These are phyloP conservation scores for Dipus sagitta DNA, from an alignment of 2,797 vertebrate species.

Conservation along the genomic window DNA sequence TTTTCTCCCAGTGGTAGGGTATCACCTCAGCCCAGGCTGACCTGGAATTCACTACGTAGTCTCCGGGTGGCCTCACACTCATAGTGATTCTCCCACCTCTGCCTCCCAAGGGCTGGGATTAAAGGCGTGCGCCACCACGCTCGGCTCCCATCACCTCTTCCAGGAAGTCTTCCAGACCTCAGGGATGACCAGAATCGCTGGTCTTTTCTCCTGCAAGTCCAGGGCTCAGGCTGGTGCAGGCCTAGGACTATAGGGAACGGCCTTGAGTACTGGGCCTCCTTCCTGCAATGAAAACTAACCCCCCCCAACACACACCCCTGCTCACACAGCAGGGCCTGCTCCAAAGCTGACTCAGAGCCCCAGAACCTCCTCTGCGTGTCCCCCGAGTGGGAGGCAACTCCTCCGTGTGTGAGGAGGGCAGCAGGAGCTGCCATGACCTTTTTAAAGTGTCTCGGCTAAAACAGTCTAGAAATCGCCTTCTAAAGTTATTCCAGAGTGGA, in stretches of 20 bases:
- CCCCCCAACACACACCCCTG: too few species aligned
- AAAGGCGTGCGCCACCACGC: too few species aligned
- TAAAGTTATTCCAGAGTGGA: background rate
- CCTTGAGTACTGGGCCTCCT: background rate
- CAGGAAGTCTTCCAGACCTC: background rate
- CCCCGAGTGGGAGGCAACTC: background rate
- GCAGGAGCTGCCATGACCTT: background rate
- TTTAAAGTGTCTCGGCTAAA: background rate
- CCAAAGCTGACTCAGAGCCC: background rate
- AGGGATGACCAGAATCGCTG: background rate
- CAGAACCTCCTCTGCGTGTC: fast-evolving
- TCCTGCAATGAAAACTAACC: background rate
- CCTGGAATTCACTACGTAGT: too few species aligned
- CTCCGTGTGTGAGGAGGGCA: background rate
- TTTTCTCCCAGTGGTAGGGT: too few species aligned
- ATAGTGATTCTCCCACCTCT: too few species aligned
- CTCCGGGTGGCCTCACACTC: too few species aligned
- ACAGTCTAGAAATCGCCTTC: conserved; percentile 13
- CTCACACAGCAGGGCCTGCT: background rate
- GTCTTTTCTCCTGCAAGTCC: background rate
- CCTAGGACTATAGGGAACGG: too few species aligned
- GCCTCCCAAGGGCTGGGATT: too few species aligned
- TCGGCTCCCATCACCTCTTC: background rate
- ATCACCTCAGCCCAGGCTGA: too few species aligned
- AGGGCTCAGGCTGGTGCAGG: background rate